Conservation (phyloP, 2,113 vertebrate genomes). For the Puntigrus tetrazona region DNA sequence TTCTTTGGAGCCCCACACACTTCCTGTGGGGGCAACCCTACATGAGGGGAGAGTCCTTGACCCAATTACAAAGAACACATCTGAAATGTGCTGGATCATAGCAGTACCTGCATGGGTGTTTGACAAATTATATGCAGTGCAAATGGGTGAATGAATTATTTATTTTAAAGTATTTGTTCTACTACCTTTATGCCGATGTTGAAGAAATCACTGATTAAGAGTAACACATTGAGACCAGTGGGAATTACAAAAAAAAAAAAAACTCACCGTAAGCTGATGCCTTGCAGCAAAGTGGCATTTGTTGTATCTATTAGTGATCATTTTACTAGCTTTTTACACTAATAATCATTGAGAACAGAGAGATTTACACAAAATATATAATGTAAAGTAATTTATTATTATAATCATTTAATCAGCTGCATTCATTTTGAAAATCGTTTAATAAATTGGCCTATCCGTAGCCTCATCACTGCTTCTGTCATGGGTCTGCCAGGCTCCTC, state of each 20-base stretch:
- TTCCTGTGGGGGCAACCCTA: constrained; percentile 42
- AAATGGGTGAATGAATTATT: neutral
- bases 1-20: constrained; percentile 31
- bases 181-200: neutral
- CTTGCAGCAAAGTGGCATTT: too few relatives aligned
- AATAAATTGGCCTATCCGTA: too few relatives aligned
- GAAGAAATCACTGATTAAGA: neutral
- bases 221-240: neutral
- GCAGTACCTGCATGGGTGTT: neutral
- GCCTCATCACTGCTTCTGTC: too few relatives aligned
- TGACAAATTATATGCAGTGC: neutral
- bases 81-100: neutral
- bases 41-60: constrained; percentile 29
- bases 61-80: neutral
- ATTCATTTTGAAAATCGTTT: too few relatives aligned
- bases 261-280: too few relatives aligned
- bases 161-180: neutral
- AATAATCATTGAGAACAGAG: too few relatives aligned
- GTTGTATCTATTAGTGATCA: too few relatives aligned
- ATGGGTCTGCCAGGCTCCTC: too few relatives aligned
- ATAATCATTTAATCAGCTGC: too few relatives aligned
- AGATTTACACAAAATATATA: too few relatives aligned
- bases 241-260: neutral
- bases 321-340: too few relatives aligned
- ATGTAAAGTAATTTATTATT: too few relatives aligned